Evolutionary conservation across 2,113 vertebrate species (phyloP).

Genomic region (Halcyon senegalensis): DNA sequence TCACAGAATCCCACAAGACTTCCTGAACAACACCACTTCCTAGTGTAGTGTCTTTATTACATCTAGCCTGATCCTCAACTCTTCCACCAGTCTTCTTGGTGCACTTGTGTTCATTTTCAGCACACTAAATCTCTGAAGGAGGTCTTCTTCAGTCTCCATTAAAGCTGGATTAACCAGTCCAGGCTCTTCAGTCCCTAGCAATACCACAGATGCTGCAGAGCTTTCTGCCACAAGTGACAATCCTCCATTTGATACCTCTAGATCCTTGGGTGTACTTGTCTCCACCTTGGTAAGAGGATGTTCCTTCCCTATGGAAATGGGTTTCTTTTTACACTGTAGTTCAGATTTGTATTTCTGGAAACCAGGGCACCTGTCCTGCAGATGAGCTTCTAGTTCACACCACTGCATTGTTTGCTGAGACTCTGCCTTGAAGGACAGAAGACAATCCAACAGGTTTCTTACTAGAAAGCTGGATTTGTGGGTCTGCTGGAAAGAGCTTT

Average conservation of each 20-base stretch:
- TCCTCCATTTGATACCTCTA: background rate
- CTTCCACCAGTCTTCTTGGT: conserved; percentile 76
- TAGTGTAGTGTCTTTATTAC: conserved; percentile 82
- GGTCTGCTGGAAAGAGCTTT: conserved; percentile 80
- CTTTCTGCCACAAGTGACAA: background rate
- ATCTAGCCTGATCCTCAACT: conserved; percentile 81
- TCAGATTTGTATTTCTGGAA: conserved; percentile 80
- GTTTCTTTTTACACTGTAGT: conserved; percentile 76
- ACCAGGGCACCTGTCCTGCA: conserved; percentile 83
- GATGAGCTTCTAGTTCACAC: conserved; percentile 83
- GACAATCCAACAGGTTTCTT: conserved; percentile 80
- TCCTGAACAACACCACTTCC: conserved; percentile 86
- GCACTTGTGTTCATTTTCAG: conserved; percentile 77
- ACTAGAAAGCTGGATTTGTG: conserved; percentile 82
- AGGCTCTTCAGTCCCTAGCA: conserved; percentile 64
- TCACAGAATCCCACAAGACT: conserved; percentile 78
- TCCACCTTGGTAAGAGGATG: conserved; percentile 69
- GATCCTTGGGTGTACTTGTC: background rate
- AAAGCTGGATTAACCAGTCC: conserved; percentile 80
- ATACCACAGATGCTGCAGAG: background rate
- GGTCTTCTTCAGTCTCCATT: conserved; percentile 82
- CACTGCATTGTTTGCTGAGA: conserved; percentile 80
- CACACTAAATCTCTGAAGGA: conserved; percentile 78
- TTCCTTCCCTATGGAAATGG: conserved; percentile 75
- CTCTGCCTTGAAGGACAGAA: conserved; percentile 75